Evolutionary conservation across 2,888 invertebrate genomes (phyloP), one percentile per base, ranked within the genome.

Genomic region (Augochlorella aurata): DNA sequence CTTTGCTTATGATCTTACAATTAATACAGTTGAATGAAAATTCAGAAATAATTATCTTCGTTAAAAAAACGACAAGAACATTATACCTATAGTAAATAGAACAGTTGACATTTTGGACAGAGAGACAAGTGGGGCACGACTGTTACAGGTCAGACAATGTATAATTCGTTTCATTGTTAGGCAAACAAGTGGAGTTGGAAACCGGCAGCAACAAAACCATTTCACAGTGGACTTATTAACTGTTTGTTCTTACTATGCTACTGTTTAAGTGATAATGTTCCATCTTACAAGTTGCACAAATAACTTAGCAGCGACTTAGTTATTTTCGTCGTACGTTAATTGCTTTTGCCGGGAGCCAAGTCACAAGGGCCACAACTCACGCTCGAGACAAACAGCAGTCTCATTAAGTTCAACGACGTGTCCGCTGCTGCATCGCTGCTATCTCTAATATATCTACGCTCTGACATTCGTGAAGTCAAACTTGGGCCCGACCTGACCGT

Each of bases 381-480:
- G 73, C 63, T 21, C 21, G 63, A 65, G 63, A 73, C 63, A 73
- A 73, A 73, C 63, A 73, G 73, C 73, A 63, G 63, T 73, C 73
- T 73, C 73, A 73, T 73, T 73, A 73, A 50, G 73, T 65, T 73
- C 73, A 73, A 50, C 50, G 16, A 49, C 49, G 38, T 44, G 49
- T 49, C 73, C 63, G 68, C 49, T 8, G 18, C 16, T 49, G 29
- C 68, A 10, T 49, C 49, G 49, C 49, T 49, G 68, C 68, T 49
- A 49, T 68, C 18, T 50, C 49, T 49, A 49, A 68, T 73, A 10
- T 21, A 49, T 50, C n/a, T 38, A 21, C 63, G 2, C 49, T 10
- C 50, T 38, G 63, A 16, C 49, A 65, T 65, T 50, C 63, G 50
- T 18, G 61, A 12, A 29, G 21, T 65, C 16, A 54, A 68, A 68